Conservation (phyloP, 2,797 vertebrate species). For the Xyrichtys novacula region DNA sequence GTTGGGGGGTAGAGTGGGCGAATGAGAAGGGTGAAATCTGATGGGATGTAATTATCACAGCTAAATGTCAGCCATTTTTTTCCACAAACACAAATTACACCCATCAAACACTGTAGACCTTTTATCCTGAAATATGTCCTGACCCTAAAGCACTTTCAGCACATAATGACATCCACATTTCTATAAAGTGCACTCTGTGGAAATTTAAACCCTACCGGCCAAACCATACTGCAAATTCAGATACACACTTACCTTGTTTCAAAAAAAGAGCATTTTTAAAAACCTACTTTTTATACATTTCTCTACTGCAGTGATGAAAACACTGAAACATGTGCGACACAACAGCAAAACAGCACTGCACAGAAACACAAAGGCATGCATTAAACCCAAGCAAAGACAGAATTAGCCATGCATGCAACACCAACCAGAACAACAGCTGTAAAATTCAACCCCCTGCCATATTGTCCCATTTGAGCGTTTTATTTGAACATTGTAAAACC, state of each 20-base stretch:
- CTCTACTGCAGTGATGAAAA: slow-evolving; percentile 43
- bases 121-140: slow-evolving; percentile 37
- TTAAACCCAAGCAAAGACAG: slow-evolving; percentile 35
- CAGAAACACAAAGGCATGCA: slow-evolving; percentile 47
- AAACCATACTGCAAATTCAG: slow-evolving; percentile 9
- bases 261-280: slow-evolving; percentile 27
- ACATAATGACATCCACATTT: slow-evolving; percentile 33
- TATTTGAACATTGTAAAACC: slow-evolving; percentile 61
- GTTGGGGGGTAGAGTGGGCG: slow-evolving; percentile 44
- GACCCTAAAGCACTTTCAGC: slow-evolving; percentile 25
- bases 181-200: slow-evolving; percentile 42
- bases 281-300: slow-evolving; percentile 19
- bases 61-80: slow-evolving; percentile 57
- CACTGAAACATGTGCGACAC: slow-evolving; percentile 49
- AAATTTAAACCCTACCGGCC: background rate
- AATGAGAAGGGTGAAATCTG: slow-evolving; percentile 58
- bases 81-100: slow-evolving; percentile 43
- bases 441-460: slow-evolving; percentile 67
- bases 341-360: slow-evolving; percentile 57
- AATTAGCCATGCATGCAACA: slow-evolving; percentile 70
- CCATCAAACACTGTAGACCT: slow-evolving; percentile 23
- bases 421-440: slow-evolving; percentile 39
- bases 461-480: slow-evolving; percentile 63
- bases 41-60: slow-evolving; percentile 51
- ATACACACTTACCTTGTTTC: slow-evolving; percentile 64